phyloP scores from a whole-genome alignment of 2,888 invertebrate genomes.

The Agrilus biguttatus region DNA sequence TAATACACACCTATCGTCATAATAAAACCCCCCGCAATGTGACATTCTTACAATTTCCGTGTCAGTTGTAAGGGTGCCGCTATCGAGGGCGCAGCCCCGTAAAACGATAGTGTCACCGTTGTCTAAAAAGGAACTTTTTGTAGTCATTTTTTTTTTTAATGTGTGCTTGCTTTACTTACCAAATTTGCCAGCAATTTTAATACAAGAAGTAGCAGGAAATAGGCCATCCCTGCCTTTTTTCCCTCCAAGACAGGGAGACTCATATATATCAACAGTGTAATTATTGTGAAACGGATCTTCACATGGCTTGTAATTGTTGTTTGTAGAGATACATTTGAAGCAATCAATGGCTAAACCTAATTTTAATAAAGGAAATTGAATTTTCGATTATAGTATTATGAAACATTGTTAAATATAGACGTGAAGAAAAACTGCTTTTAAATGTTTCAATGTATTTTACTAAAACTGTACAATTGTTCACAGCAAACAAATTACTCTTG shows the following conservation, averaged over 20 bases:
- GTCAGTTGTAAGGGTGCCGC: conserved; percentile 88
- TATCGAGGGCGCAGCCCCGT: conserved; percentile 89
- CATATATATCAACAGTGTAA: conserved; percentile 66
- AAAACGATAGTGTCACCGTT: conserved; percentile 70
- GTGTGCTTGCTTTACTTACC: conserved; percentile 42
- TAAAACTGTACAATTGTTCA: no score
- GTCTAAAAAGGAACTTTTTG: conserved; percentile 6
- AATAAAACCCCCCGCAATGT: conserved; percentile 92
- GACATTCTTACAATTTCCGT: conserved; percentile 94
- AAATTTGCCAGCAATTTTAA: conserved; percentile 85
- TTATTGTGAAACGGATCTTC: conserved; percentile 96
- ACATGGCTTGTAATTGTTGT: conserved; percentile 72
- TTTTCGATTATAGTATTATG: no score
- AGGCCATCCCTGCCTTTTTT: conserved; percentile 83
- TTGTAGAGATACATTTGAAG: conserved; percentile 91
- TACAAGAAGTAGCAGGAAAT: conserved; percentile 93
- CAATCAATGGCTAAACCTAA: conserved; percentile 75
- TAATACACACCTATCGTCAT: conserved; percentile 56
- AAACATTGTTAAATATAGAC: no score
- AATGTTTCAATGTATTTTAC: no score
- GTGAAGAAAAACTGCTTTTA: no score
- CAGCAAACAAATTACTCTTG: no score
- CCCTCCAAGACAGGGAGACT: conserved; percentile 89
- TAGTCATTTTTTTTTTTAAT: neutral
- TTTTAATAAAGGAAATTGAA: no score